phyloP scores from a whole-genome alignment of 2,797 vertebrate species.

The Florisuga fusca region DNA sequence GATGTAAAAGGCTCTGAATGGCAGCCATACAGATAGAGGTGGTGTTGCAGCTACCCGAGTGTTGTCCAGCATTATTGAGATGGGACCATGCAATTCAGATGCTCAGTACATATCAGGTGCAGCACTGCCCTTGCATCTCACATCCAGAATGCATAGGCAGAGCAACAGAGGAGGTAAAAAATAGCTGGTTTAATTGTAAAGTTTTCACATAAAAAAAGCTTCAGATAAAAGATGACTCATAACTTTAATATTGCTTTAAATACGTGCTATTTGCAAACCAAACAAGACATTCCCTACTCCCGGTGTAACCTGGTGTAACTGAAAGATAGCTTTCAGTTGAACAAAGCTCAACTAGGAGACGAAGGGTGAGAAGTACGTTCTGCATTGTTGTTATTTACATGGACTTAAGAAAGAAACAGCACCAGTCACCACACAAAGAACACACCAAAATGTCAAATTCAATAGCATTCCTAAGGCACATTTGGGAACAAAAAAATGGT shows the following conservation, averaged over 20 bases:
- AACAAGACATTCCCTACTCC: slow-evolving; percentile 32
- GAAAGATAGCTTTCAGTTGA: slow-evolving; percentile 32
- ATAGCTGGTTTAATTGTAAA: background rate
- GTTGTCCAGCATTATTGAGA: fast-evolving
- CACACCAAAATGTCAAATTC: background rate
- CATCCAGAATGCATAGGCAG: background rate
- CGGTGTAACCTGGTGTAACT: no score
- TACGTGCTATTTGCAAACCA: slow-evolving; percentile 55
- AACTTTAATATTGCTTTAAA: slow-evolving; percentile 48
- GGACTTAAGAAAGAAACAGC: background rate
- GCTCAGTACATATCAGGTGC: background rate
- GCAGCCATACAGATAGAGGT: background rate
- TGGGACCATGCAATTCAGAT: background rate
- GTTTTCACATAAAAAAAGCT: slow-evolving; percentile 15
- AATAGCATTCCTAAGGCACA: background rate
- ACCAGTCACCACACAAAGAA: background rate
- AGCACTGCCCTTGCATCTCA: background rate
- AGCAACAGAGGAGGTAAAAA: background rate
- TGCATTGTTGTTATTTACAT: background rate
- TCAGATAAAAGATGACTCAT: slow-evolving; percentile 49
- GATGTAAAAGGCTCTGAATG: background rate
- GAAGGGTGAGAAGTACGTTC: slow-evolving; percentile 2
- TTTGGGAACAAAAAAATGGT: background rate
- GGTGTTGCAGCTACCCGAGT: background rate
- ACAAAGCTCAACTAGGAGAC: background rate